Evolutionary conservation across 2,113 vertebrate species (phyloP), one percentile per base, ranked within the genome.

Genomic region (Phaethornis superciliosus): DNA sequence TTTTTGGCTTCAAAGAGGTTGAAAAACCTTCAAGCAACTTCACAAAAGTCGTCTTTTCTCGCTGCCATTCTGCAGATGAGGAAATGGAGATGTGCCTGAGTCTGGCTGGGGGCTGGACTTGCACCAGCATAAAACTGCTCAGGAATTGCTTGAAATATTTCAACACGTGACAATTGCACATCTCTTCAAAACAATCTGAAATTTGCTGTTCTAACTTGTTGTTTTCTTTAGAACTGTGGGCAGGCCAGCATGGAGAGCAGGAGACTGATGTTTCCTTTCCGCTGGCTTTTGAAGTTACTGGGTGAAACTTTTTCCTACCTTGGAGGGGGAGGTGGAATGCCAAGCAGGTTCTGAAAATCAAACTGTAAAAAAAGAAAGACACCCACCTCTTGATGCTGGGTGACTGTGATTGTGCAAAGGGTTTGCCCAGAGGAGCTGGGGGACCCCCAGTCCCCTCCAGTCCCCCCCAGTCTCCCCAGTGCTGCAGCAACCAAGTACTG

Each of bases 1-100:
- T 88, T 93, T 93, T 89, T 68, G 59, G 60, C 93, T 94, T 95
- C 89, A 94, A 95, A 95, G 95, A 60, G 56, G 75, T 83, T 17
- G 68, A 54, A 82, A 94, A 47, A 89, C 77, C 49, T 88, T 74
- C 82, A 81, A 67, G 79, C 91, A 71, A 16, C 64, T 56, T 85
- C 89, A 78, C 89, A 91, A 93, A 94, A 94, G 63, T 59, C 78
- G 89, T 82, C 87, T 91, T 40, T 85, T 94, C 81, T 88, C 0
- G 0, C 67, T 89, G 84, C 75, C 51, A 3, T 63, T 85, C 49
- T 59, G 4, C 52, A 74, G 56, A 35, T n/a, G 78, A 86, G 58
- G n/a, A 84, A 72, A 71, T 9, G 46, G 84, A 92, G 93, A 63
- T 1, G 2, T 35, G 63, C 9, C 44, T 16, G 78, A 26, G 56